Conservation (phyloP, 1,140 invertebrate genomes). For the Coelopa frigida region DNA sequence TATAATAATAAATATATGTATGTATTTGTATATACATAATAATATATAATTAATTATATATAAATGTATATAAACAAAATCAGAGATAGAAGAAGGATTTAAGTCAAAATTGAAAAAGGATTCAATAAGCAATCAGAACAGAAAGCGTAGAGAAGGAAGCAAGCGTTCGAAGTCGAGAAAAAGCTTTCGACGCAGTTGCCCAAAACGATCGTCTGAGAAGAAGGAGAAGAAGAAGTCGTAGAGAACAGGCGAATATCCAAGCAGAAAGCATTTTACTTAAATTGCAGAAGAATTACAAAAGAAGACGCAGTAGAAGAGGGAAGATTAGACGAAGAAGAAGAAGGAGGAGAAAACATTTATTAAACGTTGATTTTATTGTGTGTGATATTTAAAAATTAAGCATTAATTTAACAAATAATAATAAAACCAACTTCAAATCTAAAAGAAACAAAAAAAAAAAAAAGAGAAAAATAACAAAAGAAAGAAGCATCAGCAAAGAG, state of each 20-base stretch:
- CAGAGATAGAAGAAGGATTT: conserved; percentile 26
- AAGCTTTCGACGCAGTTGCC: neutral
- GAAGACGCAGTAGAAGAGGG: conserved; percentile 2
- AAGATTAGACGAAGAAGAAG: conserved; percentile 1
- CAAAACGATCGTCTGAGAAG: conserved; percentile 11
- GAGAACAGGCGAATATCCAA: conserved; percentile 6
- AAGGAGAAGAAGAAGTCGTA: conserved; percentile 7
- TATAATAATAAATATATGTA: conserved; percentile 14
- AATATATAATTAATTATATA: conserved; percentile 18
- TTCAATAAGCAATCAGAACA: conserved; percentile 14
- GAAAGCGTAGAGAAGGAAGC: conserved; percentile 31
- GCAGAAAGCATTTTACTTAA: no score
- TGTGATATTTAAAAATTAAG: conserved; percentile 45
- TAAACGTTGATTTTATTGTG: conserved; percentile 43
- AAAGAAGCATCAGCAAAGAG: conserved; percentile 11
- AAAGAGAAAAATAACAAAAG: conserved; percentile 9
- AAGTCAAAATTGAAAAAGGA: conserved; percentile 7
- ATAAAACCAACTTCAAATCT: conserved; percentile 2
- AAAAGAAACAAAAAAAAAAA: conserved; percentile 10
- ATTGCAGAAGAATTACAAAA: conserved; percentile 14
- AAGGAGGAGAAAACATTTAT: conserved; percentile 10
- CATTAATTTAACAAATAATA: conserved; percentile 16
- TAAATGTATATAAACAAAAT: conserved; percentile 37
- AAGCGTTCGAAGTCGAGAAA: conserved; percentile 13
- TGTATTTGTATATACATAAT: conserved; percentile 13